A percentile compares a stretch with the other conserved stretches of the same genome.
Conservation (phyloP, 2,888 invertebrate genomes). For the Tetranychus truncatus region DNA sequence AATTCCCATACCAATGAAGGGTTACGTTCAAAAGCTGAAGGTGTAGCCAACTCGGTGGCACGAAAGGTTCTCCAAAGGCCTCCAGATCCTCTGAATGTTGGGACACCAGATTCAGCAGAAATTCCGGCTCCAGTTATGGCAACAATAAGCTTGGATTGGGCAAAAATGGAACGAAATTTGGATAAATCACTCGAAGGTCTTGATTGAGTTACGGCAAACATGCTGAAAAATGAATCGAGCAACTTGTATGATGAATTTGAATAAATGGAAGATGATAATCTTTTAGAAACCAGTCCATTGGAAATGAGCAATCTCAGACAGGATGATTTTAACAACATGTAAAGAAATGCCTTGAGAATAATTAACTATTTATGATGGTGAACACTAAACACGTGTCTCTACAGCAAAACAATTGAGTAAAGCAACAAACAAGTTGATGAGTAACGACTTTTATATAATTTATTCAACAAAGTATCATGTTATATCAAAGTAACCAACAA, state of each 20-base stretch:
- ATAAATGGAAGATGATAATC: neutral
- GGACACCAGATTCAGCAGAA: constrained; percentile 67
- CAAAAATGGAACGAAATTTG: constrained; percentile 42
- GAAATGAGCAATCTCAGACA: neutral
- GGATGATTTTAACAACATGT: neutral
- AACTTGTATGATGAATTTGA: neutral
- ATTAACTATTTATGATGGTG: too few species aligned
- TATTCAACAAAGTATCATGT: too few species aligned
- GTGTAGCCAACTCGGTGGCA: constrained; percentile 43
- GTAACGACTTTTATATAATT: too few species aligned
- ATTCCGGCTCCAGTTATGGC: constrained; percentile 59
- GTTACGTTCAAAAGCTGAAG: constrained; percentile 48
- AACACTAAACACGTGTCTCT: too few species aligned
- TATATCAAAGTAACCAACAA: too few species aligned
- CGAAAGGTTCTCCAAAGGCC: constrained; percentile 61
- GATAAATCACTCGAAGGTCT: constrained; percentile 30
- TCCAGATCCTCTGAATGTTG: constrained; percentile 62
- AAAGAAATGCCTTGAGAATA: neutral
- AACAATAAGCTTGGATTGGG: constrained; percentile 45
- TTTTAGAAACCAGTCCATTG: neutral
- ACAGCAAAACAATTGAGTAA: neutral
- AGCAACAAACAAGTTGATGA: neutral
- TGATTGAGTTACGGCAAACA: neutral
- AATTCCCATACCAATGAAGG: constrained; percentile 77
- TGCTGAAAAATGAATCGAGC: neutral